These are phyloP conservation scores for Clavelina lepadiformis DNA, from an alignment of 23 tunicate genomes.

Conservation along the genomic window DNA sequence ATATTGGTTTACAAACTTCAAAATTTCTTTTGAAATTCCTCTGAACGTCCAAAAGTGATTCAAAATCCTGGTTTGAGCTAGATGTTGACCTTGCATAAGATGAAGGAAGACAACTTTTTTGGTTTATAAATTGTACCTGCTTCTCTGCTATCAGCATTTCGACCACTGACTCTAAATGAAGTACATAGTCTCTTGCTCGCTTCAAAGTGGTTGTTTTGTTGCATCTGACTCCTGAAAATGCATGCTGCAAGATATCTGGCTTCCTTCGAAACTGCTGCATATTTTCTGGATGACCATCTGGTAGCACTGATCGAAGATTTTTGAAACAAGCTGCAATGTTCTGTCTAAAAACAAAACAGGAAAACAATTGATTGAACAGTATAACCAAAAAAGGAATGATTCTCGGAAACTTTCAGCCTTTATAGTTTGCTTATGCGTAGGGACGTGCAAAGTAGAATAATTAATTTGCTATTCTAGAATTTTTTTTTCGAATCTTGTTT, in stretches of 20 bases:
- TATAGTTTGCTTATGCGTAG: too few relatives aligned
- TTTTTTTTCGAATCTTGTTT: too few relatives aligned
- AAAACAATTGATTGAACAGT: too few relatives aligned
- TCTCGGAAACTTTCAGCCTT: too few relatives aligned
- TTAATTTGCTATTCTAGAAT: too few relatives aligned
- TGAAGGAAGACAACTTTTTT: background rate
- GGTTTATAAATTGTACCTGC: background rate
- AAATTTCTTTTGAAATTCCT: background rate
- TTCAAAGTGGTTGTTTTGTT: background rate
- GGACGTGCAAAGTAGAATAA: too few relatives aligned
- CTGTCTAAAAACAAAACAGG: background rate
- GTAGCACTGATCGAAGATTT: background rate
- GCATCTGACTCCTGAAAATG: background rate
- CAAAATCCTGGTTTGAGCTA: background rate
- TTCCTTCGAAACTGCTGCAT: background rate
- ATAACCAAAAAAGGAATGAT: too few relatives aligned
- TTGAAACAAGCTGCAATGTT: background rate
- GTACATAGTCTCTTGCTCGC: background rate
- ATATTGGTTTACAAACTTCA: background rate
- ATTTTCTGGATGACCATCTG: background rate
- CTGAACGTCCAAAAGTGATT: background rate
- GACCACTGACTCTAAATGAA: slow-evolving; percentile 1
- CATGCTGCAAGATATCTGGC: background rate
- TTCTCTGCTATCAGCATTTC: background rate
- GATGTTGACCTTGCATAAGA: background rate